These are phyloP conservation scores for Hippocampus zosterae DNA, from an alignment of 2,113 vertebrate species.

Conservation along the genomic window DNA sequence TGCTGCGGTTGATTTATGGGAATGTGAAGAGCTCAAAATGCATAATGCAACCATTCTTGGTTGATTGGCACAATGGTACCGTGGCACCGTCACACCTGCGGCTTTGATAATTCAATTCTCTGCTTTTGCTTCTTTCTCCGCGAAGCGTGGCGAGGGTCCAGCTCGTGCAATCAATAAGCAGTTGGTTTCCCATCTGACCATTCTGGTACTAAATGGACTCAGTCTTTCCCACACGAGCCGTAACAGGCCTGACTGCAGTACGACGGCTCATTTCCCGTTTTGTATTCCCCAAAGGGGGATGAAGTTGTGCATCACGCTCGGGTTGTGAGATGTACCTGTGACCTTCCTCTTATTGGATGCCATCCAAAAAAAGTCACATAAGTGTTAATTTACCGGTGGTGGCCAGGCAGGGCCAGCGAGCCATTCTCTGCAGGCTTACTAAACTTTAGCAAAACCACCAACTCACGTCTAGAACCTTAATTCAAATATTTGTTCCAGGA, in stretches of 20 bases:
- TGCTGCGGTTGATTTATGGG: conserved; percentile 12
- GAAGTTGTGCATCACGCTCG: conserved; percentile 1
- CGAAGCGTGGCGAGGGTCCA: conserved; percentile 19
- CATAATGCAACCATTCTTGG: conserved; percentile 27
- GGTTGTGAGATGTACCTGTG: background rate
- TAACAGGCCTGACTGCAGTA: conserved; percentile 12
- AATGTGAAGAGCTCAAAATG: conserved; percentile 15
- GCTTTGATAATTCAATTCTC: conserved; percentile 31
- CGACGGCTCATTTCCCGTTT: conserved; percentile 29
- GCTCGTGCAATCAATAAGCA: conserved; percentile 14
- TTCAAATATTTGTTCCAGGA: no score
- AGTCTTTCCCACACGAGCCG: conserved; percentile 18
- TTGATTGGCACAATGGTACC: conserved; percentile 30
- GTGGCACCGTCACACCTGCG: conserved; percentile 5
- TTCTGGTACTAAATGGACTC: conserved; percentile 34
- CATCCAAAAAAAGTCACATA: background rate
- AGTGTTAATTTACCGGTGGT: background rate
- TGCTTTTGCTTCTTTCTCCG: background rate
- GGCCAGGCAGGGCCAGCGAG: no score
- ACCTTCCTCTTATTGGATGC: background rate
- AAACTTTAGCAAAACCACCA: no score
- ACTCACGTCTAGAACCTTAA: no score
- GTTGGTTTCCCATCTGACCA: conserved; percentile 25
- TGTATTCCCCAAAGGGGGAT: conserved; percentile 14
- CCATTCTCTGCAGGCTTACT: no score